Base-by-base conservation (phyloP, 2,888 invertebrate genomes). In the Calameuta idolon region DNA sequence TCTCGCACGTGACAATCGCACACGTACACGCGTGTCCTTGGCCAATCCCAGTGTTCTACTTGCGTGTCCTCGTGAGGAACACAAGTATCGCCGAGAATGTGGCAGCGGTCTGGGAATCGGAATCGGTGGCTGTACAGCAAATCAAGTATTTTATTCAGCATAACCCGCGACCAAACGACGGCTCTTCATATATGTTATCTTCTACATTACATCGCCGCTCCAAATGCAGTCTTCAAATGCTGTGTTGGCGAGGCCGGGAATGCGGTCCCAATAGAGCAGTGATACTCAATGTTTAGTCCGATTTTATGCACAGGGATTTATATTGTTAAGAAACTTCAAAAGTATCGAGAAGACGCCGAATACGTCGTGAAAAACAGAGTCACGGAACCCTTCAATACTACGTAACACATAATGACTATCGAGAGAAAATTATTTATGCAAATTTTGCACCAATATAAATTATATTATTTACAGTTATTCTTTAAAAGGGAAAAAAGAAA, bases 121-220 rank as follows among this genome's bases (percentile, higher is more conserved):
- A 77, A 79, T 80, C 78, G 78, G 81, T 73, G n/a, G 71, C 76
- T 40, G 82, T 87, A 84, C 85, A 87, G 86, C 88, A 88, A 89
- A 89, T 89, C 89, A 89, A 84, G 85, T 84, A 88, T 89, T 89
- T 89, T 89, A 89, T 89, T 89, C 86, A 83, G 84, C 87, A 84
- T 86, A 87, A 87, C 84, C 37, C 69, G 76, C 69, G 71, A 81
- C 83, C 84, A 81, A 87, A 87, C 87, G 87, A 89, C 89, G 87
- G 88, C 85, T 88, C 88, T 89, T 89, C 89, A 89, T 88, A 87
- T 85, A 88, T 88, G 88, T 89, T 89, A 89, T 89, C 89, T 87
- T 84, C 85, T 86, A 85, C 86, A 86, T 85, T 85, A 84, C 86
- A 85, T 86, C 84, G 86, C 83, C 89, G 87, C 88, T 89, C 88